Percentiles rank a stretch among this genome's conserved stretches.
phyloP scores from a whole-genome alignment of 2,113 vertebrate genomes.

The Periophthalmodon schlosseri region DNA sequence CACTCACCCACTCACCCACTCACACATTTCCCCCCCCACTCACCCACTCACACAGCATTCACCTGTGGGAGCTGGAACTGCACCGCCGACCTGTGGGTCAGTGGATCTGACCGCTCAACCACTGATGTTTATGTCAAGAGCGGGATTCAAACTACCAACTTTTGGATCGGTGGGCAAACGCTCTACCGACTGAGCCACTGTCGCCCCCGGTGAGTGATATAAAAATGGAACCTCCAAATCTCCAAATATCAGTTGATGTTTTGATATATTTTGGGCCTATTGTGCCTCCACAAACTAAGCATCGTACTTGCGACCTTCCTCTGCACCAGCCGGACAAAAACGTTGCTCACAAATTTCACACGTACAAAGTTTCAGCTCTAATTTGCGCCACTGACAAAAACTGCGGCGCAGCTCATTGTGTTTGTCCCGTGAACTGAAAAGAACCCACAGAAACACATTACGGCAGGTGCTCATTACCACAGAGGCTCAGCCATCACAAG shows the following conservation, averaged over 20 bases:
- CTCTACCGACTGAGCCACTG: too few species aligned
- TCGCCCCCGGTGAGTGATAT: not conserved
- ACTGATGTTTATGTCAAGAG: too few species aligned
- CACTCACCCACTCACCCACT: too few species aligned
- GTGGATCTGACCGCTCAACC: too few species aligned
- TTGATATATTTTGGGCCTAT: not conserved
- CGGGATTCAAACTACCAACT: too few species aligned
- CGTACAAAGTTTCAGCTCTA: not conserved
- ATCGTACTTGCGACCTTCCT: not conserved
- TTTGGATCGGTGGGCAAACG: too few species aligned
- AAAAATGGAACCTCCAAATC: not conserved
- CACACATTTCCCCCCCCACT: too few species aligned
- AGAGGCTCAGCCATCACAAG: slow-evolving; percentile 56
- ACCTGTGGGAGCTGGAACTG: too few species aligned
- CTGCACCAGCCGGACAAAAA: not conserved
- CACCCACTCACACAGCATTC: too few species aligned
- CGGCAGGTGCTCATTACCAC: slow-evolving; percentile 56
- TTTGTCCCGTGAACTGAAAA: slow-evolving; percentile 24
- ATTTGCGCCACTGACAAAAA: slow-evolving; percentile 7
- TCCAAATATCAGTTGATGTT: not conserved
- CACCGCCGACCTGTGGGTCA: too few species aligned
- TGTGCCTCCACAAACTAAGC: not conserved
- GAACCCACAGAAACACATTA: slow-evolving; percentile 55
- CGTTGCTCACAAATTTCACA: not conserved
- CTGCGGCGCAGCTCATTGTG: not conserved